Conservation (phyloP, 2,888 invertebrate genomes). For the Baccha elongata region DNA sequence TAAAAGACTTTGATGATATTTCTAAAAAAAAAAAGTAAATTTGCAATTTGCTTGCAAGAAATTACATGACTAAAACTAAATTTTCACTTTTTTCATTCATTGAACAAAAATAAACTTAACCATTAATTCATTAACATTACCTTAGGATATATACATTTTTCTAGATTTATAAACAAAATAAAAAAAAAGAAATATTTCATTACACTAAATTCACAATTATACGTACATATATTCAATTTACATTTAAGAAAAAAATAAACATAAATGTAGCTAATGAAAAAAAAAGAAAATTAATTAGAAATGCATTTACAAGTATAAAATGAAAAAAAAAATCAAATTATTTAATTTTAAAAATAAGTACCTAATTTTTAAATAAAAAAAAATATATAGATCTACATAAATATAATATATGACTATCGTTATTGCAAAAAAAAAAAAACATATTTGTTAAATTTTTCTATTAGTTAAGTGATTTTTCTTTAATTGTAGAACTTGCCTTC, state of each 20-base stretch:
- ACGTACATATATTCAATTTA: conserved; percentile 12
- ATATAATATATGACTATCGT: conserved; percentile 37
- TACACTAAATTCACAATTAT: conserved; percentile 46
- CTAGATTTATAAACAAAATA: conserved; percentile 70
- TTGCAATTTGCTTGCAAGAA: too few relatives aligned
- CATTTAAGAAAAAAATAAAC: not conserved
- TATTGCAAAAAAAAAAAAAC: conserved; percentile 12
- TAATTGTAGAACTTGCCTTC: conserved; percentile 68
- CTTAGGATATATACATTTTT: conserved; percentile 47
- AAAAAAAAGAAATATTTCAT: conserved; percentile 21
- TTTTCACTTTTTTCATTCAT: conserved; percentile 31
- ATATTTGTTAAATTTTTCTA: conserved; percentile 13
- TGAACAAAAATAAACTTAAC: conserved; percentile 12
- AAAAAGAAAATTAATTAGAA: conserved; percentile 38
- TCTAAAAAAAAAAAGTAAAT: not conserved
- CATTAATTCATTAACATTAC: conserved; percentile 19
- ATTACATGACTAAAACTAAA: conserved; percentile 3
- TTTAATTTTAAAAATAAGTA: conserved; percentile 55
- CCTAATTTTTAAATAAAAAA: conserved; percentile 67
- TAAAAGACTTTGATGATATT: not conserved
- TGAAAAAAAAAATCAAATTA: conserved; percentile 38
- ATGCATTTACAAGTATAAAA: conserved; percentile 61
- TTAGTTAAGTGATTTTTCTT: conserved; percentile 16
- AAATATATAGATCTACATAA: conserved; percentile 31
- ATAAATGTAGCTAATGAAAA: conserved; percentile 39